Evolutionary conservation across 2,888 invertebrate genomes (phyloP).

Genomic region (Chromoteleia sp.): DNA sequence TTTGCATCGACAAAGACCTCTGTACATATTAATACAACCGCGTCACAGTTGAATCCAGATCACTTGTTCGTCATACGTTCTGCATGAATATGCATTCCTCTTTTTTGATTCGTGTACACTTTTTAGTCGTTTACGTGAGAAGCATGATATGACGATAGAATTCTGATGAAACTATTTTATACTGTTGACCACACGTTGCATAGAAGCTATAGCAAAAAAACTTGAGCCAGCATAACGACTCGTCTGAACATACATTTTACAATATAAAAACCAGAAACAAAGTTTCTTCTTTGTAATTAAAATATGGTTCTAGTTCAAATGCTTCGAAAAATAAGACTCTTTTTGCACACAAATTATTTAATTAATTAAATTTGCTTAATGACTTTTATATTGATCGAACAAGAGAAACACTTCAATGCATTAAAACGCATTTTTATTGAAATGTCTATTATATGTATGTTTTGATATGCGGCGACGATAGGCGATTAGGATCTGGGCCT

Average conservation of each 20-base stretch:
- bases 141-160: constrained; percentile 45
- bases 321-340: constrained; percentile 18
- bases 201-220: constrained; percentile 40
- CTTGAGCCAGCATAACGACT: constrained; percentile 36
- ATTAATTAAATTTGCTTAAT: neutral
- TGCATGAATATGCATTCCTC: constrained; percentile 37
- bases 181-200: constrained; percentile 40
- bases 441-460: too few species aligned
- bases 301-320: neutral
- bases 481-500: too few species aligned
- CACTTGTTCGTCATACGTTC: constrained; percentile 37
- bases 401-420: neutral
- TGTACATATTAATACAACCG: constrained; percentile 27
- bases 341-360: constrained; percentile 1
- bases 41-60: constrained; percentile 26
- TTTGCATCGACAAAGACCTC: constrained; percentile 8
- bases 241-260: constrained; percentile 28
- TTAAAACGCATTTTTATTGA: too few species aligned
- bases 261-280: constrained; percentile 22
- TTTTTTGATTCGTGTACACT: constrained; percentile 18
- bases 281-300: constrained; percentile 33
- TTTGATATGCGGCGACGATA: too few species aligned
- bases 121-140: constrained; percentile 29
- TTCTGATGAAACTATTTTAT: constrained; percentile 43
- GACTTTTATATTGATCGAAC: neutral